Base-by-base conservation (phyloP, 2,797 vertebrate genomes). In the Nothura maculosa region DNA sequence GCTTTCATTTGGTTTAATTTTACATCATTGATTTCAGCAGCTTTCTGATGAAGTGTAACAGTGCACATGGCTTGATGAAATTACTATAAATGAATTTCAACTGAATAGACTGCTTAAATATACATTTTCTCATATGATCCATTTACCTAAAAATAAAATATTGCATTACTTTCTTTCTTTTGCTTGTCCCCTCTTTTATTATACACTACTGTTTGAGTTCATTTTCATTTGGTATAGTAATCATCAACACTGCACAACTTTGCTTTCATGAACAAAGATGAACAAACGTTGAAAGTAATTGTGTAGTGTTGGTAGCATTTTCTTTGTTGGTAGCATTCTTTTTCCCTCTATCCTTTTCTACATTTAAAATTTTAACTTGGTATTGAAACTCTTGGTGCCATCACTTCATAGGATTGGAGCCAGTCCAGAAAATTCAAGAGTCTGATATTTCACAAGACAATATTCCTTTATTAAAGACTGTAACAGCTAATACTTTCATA, bases 141-240 rank as follows among this genome's bases (percentile, higher is more conserved):
- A 32, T 90, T 48, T 55, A 80, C 4, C 30, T 94, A 64, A 85
- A 86, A 89, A 58, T 77, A 85, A 81, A 93, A 74, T 1, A 34
- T 5, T 20, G 9, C 6, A 36, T 61, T 85, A 8, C 62, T 61
- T 92, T 85, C 38, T 64, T 74, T 15, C 19, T 10, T 3, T 69
- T 81, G 4, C 34, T 52, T 83, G 15, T 45, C 12, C 38, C 10
- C 63, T 15, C 19, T 85, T 50, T 75, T 67, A 10, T 43, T 38
- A 64, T 48, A n/a, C 24, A n/a, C 20, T 27, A 2, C 72, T 77
- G 77, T 24, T 61, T 67, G 12, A 55, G 17, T 34, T 69, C 34
- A 43, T 63, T 92, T 86, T 88, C 55, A 24, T 50, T n/a, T 45
- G 17, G 2, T 21, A 9, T 30, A 58, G 20, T 28, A 81, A 88